These are phyloP conservation scores for Natrix natrix DNA, from an alignment of 2,797 vertebrate genomes.

Conservation along the genomic window DNA sequence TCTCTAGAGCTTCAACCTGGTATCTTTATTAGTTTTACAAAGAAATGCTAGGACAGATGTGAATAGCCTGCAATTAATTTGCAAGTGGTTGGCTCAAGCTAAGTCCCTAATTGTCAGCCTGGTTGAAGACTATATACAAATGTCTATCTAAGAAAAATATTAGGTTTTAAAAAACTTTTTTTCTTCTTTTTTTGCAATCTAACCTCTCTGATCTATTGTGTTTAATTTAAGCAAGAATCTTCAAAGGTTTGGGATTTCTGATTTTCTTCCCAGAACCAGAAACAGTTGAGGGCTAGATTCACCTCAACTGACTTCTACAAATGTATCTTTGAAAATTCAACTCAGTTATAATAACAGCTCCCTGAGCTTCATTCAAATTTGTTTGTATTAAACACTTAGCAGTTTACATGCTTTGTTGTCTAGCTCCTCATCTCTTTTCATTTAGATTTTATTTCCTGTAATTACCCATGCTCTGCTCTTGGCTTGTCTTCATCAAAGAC, in stretches of 20 bases:
- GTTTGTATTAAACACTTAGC: constrained; percentile 34
- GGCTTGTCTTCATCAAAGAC: constrained; percentile 46
- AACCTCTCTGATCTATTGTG: not conserved
- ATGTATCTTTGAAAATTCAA: not conserved
- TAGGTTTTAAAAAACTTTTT: not conserved
- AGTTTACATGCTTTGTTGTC: constrained; percentile 44
- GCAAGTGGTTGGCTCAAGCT: not conserved
- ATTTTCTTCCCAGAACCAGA: not conserved
- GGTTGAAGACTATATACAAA: not conserved
- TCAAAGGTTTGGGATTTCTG: not conserved
- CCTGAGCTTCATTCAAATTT: constrained; percentile 30
- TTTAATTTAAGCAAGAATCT: not conserved
- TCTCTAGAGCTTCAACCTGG: not conserved
- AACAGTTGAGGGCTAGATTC: not conserved
- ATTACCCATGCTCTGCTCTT: constrained; percentile 39
- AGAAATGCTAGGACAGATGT: not conserved
- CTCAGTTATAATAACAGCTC: constrained; percentile 9
- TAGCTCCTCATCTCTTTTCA: not conserved
- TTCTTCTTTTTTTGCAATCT: not conserved
- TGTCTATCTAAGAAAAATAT: not conserved
- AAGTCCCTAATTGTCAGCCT: not conserved
- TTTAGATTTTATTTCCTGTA: constrained; percentile 47
- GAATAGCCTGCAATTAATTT: not conserved
- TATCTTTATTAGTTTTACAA: not conserved
- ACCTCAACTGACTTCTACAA: constrained; percentile 1